These are phyloP conservation scores for Eupithecia vulgata DNA, from an alignment of 2,888 invertebrate genomes.

Conservation along the genomic window DNA sequence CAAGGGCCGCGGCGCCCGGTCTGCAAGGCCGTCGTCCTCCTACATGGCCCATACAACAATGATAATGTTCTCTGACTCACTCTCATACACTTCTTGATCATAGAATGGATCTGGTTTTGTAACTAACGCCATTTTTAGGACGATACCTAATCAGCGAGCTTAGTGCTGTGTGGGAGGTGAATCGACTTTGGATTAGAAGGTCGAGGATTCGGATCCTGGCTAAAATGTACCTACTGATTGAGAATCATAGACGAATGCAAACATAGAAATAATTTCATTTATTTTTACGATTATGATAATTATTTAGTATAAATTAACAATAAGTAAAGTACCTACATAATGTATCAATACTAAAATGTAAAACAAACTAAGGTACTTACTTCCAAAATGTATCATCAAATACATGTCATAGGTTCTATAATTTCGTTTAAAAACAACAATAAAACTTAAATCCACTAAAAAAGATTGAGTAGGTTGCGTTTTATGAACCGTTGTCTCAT, in stretches of 20 bases:
- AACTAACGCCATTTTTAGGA: slow-evolving; percentile 36
- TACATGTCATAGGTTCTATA: not conserved
- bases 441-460: not conserved
- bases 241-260: not conserved
- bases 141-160: slow-evolving; percentile 3
- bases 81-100: slow-evolving; percentile 32
- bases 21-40: slow-evolving; percentile 72
- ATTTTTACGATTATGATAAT: not conserved
- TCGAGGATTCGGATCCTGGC: not conserved
- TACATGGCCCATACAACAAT: slow-evolving; percentile 62
- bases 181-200: slow-evolving; percentile 1
- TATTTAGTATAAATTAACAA: too few relatives aligned
- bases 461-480: not conserved
- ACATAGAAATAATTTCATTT: not conserved
- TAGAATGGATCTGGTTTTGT: slow-evolving; percentile 46
- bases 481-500: not conserved
- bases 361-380: not conserved
- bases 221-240: not conserved
- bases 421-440: not conserved
- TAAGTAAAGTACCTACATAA: too few relatives aligned
- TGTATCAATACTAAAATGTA: too few relatives aligned
- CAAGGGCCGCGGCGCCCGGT: too few relatives aligned
- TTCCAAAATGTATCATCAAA: not conserved
- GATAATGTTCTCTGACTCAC: slow-evolving; percentile 59
- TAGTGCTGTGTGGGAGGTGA: not conserved